These are phyloP conservation scores for Martes martes DNA, from an alignment of 2,113 vertebrate genomes.

Conservation along the genomic window DNA sequence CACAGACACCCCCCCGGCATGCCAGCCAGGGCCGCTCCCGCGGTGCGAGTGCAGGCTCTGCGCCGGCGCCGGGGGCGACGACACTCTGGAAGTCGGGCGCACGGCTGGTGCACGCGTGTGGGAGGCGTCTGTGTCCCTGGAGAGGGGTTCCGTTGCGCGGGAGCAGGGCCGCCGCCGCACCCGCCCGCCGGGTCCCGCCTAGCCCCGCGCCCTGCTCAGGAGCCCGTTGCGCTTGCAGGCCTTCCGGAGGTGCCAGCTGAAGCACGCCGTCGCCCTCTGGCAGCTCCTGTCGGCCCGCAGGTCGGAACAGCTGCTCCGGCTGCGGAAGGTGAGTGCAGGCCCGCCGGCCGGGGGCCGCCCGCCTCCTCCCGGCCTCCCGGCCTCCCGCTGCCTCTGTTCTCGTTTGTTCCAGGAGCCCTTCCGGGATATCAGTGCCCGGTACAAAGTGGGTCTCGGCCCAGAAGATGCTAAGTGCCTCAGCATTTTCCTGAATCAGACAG, in stretches of 20 bases:
- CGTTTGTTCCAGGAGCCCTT: slow-evolving; percentile 90
- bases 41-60: fast-evolving
- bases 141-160: fast-evolving
- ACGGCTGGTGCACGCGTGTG: not conserved
- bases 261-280: slow-evolving; percentile 91
- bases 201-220: not conserved
- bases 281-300: slow-evolving; percentile 91
- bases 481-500: slow-evolving; percentile 84
- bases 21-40: fast-evolving
- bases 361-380: not conserved
- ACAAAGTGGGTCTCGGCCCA: slow-evolving; percentile 81
- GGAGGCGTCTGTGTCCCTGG: too few relatives aligned
- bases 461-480: slow-evolving; percentile 80
- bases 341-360: fast-evolving
- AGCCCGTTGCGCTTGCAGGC: slow-evolving; percentile 79
- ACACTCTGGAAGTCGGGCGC: not conserved
- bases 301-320: slow-evolving; percentile 90
- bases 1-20: not conserved
- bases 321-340: slow-evolving; percentile 84
- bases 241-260: slow-evolving; percentile 85
- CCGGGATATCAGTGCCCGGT: slow-evolving; percentile 79
- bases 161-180: not conserved
- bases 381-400: not conserved
- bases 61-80: fast-evolving
- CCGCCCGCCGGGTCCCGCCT: fast-evolving